Percentiles rank a stretch among this genome's conserved stretches.
These are phyloP conservation scores for Diploscapter pachys DNA, from an alignment of 1,140 invertebrate genomes.

Conservation along the genomic window DNA sequence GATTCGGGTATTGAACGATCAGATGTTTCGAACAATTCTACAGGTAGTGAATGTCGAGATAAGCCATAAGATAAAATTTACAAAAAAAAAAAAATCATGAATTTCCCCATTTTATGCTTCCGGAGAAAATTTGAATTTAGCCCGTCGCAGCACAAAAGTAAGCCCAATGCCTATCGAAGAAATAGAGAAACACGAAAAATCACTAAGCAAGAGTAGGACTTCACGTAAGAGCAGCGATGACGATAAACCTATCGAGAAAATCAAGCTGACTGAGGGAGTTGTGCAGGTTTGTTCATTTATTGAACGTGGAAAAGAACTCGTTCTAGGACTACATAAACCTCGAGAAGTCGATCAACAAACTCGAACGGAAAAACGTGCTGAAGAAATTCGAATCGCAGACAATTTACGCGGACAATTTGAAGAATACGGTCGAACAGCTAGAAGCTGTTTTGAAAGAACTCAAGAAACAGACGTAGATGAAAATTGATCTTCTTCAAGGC, in stretches of 20 bases:
- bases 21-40: too few relatives aligned
- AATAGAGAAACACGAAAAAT: too few relatives aligned
- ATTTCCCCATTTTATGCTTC: too few relatives aligned
- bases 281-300: slow-evolving; percentile 38
- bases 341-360: slow-evolving; percentile 47
- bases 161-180: too few relatives aligned
- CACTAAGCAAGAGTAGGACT: too few relatives aligned
- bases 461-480: slow-evolving; percentile 59
- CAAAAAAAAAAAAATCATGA: too few relatives aligned
- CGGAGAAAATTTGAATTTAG: too few relatives aligned
- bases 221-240: not conserved
- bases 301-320: not conserved
- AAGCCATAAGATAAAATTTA: too few relatives aligned
- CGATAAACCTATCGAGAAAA: slow-evolving; percentile 37
- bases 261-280: slow-evolving; percentile 51
- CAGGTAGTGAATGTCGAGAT: too few relatives aligned
- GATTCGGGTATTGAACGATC: too few relatives aligned
- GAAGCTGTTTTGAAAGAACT: slow-evolving; percentile 56
- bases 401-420: slow-evolving; percentile 55
- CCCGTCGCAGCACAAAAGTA: too few relatives aligned
- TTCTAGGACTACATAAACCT: slow-evolving; percentile 50
- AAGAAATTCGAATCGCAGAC: slow-evolving; percentile 55
- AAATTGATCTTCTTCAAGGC: slow-evolving; percentile 16
- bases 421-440: slow-evolving; percentile 53
- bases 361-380: slow-evolving; percentile 52